These are phyloP conservation scores for Bubo bubo DNA, from an alignment of 2,113 vertebrate genomes.

Conservation along the genomic window DNA sequence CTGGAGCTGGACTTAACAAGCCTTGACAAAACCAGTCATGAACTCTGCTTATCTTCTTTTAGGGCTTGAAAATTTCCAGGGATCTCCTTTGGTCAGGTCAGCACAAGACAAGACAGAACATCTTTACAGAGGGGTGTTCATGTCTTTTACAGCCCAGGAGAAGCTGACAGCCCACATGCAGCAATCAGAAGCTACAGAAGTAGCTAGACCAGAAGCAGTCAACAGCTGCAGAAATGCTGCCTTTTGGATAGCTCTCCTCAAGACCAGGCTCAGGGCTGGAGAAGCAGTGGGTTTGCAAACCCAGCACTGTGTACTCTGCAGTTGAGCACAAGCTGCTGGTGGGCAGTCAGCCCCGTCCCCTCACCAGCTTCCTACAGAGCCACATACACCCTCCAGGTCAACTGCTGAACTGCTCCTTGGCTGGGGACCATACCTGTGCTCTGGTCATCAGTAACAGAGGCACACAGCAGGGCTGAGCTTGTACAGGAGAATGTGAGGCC, in stretches of 20 bases:
- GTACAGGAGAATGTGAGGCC: background rate
- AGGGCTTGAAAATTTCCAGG: background rate
- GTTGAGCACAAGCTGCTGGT: background rate
- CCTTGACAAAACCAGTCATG: background rate
- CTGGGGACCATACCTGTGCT: background rate
- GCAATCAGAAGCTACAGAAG: background rate
- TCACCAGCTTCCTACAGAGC: background rate
- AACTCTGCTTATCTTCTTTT: background rate
- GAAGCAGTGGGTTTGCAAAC: background rate
- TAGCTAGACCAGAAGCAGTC: background rate
- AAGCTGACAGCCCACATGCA: background rate
- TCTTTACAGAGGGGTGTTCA: background rate
- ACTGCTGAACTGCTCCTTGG: background rate
- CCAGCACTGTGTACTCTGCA: background rate
- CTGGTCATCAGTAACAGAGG: background rate
- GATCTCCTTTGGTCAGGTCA: background rate
- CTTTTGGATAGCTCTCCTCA: background rate
- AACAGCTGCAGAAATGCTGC: background rate
- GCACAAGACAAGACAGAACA: background rate
- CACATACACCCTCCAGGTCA: rapidly evolving
- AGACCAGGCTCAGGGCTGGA: background rate
- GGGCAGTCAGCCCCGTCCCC: background rate
- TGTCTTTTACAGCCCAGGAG: background rate
- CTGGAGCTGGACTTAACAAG: background rate
- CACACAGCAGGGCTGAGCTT: background rate